Base-by-base conservation (phyloP, 2,888 invertebrate genomes). In the Cotesia congregata region DNA sequence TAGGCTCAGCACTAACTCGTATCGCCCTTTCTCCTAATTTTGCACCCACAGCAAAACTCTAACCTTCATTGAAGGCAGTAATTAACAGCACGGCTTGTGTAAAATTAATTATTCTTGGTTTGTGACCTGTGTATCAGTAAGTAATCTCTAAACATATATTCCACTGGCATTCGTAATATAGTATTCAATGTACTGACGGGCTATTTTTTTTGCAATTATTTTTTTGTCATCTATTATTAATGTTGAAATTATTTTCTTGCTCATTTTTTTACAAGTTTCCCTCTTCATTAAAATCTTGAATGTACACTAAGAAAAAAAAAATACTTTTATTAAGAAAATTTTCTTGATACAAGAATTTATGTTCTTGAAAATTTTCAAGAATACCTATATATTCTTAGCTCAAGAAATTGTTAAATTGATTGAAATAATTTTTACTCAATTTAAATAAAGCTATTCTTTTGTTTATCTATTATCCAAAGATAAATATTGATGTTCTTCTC, bases 61-160 rank as follows among this genome's bases (percentile, higher is more conserved):
- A 76, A 73, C 77, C 59, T 74, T 74, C 74, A 77, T 77, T 73
- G 77, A 74, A 65, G 74, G 65, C 72, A 20, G 76, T 77, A 77
- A 77, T 77, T 70, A 77, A 77, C 77, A 70, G 68, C 67, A 67
- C 74, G 65, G 74, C 77, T 30, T 67, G 70, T 64, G 74, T 70
- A 67, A 74, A 77, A 77, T 77, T 77, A 77, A 77, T 77, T 77
- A 77, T 77, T 77, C 74, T 74, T 74, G 74, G 73, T 77, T 77
- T 74, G 74, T 65, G 65, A 50, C 65, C 70, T 65, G 39, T 65
- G 74, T 77, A 74, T 70, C 67, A 74, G 74, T 74, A 77, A 67
- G 77, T 77, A 74, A 74, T 60, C 15, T 65, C 60, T 30, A 17
- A 39, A 17, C 50, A 40, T 59, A 67, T 59, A 38, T 15, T 39